Evolutionary conservation across 2,797 vertebrate species (phyloP).

Genomic region (Cynodonichthys magdalenae): DNA sequence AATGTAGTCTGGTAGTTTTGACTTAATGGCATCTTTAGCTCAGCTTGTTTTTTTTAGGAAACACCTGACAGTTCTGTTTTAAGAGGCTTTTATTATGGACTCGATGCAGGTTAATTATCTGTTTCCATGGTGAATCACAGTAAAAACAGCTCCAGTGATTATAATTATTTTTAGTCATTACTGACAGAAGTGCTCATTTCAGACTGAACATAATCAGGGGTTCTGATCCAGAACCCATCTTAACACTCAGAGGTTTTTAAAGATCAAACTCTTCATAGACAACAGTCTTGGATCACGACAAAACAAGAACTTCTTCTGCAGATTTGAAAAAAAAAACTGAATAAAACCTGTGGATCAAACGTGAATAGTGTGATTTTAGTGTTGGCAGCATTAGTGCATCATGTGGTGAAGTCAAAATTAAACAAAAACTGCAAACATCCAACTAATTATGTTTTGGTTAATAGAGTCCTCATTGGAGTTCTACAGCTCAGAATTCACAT

Average conservation of each 20-base stretch:
- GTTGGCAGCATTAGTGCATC: no score
- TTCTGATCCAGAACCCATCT: not conserved
- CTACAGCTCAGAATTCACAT: no score
- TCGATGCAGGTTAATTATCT: not conserved
- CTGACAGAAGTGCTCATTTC: not conserved
- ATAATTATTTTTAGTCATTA: not conserved
- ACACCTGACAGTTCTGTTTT: not conserved
- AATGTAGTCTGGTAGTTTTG: not conserved
- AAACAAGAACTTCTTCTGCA: not conserved
- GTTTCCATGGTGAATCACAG: conserved; percentile 3
- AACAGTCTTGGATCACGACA: not conserved
- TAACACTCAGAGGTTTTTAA: not conserved
- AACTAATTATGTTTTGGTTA: no score
- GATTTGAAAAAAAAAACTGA: no score
- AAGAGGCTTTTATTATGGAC: not conserved
- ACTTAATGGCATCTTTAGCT: not conserved
- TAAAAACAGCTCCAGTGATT: not conserved
- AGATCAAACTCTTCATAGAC: not conserved
- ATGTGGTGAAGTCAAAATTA: no score
- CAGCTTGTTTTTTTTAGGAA: not conserved
- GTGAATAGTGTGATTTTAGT: no score
- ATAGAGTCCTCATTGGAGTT: no score
- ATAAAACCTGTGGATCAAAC: no score
- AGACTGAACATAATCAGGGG: not conserved
- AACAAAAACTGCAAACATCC: no score